Evolutionary conservation across 2,113 vertebrate species (phyloP).

Genomic region (Aldabrachelys gigantea): DNA sequence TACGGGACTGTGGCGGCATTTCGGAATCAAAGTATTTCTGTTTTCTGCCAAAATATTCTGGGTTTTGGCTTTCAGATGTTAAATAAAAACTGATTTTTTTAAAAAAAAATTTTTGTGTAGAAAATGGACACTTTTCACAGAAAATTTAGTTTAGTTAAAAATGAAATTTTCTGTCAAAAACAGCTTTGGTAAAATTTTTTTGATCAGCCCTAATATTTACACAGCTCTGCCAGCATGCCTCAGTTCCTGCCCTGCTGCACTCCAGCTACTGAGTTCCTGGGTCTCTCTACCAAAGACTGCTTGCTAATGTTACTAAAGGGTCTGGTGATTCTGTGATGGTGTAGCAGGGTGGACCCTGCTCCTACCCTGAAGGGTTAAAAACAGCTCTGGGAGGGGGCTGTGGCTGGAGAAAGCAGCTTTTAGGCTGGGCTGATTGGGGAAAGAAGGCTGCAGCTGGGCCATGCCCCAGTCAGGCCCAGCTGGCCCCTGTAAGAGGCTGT

Average conservation of each 20-base stretch:
- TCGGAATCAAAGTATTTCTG: background rate
- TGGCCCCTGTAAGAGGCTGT: too few species aligned
- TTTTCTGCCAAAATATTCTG: background rate
- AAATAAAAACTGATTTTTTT: background rate
- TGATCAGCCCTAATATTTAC: background rate
- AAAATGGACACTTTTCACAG: background rate
- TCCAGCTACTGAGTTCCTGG: background rate
- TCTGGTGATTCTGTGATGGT: background rate
- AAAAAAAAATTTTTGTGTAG: too few species aligned
- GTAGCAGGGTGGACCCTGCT: too few species aligned
- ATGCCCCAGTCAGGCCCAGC: too few species aligned
- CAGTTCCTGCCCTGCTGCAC: background rate
- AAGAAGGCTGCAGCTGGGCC: too few species aligned
- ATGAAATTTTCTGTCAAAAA: background rate
- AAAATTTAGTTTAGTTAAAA: background rate
- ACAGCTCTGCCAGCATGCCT: background rate
- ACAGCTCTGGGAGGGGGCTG: too few species aligned
- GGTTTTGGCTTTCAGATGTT: background rate
- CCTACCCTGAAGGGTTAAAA: too few species aligned
- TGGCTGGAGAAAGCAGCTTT: too few species aligned
- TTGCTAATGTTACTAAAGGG: background rate
- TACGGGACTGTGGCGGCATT: background rate
- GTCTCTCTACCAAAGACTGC: background rate
- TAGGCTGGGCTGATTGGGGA: too few species aligned
- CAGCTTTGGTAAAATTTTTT: background rate